phyloP scores from a whole-genome alignment of 2,113 vertebrate species.

The Nycticryphes semicollaris region DNA sequence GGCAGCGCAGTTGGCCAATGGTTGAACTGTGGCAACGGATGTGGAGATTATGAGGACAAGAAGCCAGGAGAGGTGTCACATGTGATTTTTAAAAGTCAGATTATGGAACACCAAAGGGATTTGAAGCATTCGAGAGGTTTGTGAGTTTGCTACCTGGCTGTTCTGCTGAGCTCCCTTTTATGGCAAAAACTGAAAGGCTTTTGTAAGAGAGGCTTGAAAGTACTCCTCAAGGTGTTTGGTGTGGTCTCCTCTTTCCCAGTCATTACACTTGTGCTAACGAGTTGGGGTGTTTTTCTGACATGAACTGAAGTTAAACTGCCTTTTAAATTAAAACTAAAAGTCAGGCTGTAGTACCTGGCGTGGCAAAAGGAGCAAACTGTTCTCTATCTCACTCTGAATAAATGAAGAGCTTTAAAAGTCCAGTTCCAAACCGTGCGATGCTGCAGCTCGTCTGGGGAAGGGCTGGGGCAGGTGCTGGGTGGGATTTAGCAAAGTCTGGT shows the following conservation, averaged over 20 bases:
- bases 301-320: neutral
- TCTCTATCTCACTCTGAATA: neutral
- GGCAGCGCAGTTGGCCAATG: conserved; percentile 80
- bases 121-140: conserved; percentile 81
- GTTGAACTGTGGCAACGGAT: conserved; percentile 74
- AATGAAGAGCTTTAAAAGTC: neutral
- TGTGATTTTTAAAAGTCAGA: conserved; percentile 57
- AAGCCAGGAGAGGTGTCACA: conserved; percentile 46
- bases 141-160: conserved; percentile 27
- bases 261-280: neutral
- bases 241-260: neutral
- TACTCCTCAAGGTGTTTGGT: neutral
- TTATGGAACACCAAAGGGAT: conserved; percentile 73
- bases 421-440: no score
- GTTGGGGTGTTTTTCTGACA: neutral
- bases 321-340: neutral
- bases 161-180: neutral
- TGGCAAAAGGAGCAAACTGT: neutral
- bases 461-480: no score
- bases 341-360: neutral
- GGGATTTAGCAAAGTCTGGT: neutral
- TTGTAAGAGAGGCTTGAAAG: neutral
- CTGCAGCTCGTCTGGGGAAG: no score
- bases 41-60: conserved; percentile 70
- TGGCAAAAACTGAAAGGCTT: neutral